Conservation (phyloP, 2,113 vertebrate species). For the Serilophus lunatus region DNA sequence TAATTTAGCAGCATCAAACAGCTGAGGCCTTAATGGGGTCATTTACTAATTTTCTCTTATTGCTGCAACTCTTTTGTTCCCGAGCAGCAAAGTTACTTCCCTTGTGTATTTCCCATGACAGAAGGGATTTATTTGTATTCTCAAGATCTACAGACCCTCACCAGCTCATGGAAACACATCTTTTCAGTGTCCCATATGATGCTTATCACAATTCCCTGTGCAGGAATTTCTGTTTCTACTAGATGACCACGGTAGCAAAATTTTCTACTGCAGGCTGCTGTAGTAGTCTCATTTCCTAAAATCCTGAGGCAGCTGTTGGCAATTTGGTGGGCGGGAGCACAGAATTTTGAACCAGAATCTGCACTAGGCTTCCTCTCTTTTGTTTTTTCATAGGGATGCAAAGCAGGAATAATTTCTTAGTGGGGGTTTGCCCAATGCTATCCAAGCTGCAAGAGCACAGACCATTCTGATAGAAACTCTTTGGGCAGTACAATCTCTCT, state of each 20-base stretch:
- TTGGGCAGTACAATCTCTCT: neutral
- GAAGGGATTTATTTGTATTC: neutral
- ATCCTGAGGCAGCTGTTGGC: neutral
- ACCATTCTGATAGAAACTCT: neutral
- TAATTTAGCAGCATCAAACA: neutral
- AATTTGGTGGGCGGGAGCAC: neutral
- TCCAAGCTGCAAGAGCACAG: neutral
- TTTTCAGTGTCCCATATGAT: neutral
- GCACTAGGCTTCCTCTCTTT: neutral
- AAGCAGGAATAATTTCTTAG: neutral
- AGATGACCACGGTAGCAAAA: neutral
- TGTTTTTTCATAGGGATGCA: neutral
- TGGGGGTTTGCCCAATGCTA: neutral
- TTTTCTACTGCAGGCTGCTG: neutral
- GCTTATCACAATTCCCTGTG: neutral
- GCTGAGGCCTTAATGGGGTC: neutral
- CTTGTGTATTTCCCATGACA: neutral
- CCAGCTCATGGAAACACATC: neutral
- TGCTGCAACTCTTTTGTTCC: neutral
- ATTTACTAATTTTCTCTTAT: neutral
- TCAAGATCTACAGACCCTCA: neutral
- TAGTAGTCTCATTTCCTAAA: neutral
- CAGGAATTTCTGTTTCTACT: neutral
- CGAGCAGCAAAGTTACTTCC: neutral
- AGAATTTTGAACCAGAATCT: neutral